Evolutionary conservation across 1,140 invertebrate genomes (phyloP).

Genomic region (Drosophila eugracilis): DNA sequence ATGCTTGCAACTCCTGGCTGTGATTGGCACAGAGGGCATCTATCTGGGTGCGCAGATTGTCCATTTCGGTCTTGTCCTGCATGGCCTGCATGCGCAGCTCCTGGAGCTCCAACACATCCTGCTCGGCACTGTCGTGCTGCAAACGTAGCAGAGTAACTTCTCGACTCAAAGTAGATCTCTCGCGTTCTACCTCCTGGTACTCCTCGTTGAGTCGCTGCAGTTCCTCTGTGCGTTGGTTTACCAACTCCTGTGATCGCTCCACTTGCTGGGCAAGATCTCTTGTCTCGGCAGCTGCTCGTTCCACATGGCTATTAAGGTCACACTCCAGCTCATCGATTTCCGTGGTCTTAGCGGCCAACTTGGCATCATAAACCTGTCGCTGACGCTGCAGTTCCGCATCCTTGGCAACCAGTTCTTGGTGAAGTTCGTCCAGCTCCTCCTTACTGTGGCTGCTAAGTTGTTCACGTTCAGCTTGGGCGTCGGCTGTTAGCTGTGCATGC

Average conservation of each 20-base stretch:
- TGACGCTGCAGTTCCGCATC: conserved; percentile 86
- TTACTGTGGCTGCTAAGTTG: conserved; percentile 50
- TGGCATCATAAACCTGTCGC: conserved; percentile 86
- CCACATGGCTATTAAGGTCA: conserved; percentile 87
- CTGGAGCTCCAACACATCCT: conserved; percentile 77
- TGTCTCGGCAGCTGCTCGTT: conserved; percentile 86
- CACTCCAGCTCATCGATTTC: conserved; percentile 87
- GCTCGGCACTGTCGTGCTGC: conserved; percentile 80
- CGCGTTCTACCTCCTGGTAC: conserved; percentile 76
- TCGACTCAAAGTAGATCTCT: conserved; percentile 54
- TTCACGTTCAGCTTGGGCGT: conserved; percentile 29
- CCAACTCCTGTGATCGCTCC: conserved; percentile 86
- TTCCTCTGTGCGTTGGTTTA: conserved; percentile 85
- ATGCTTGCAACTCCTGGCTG: conserved; percentile 65
- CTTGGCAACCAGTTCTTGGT: conserved; percentile 82
- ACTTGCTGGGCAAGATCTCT: conserved; percentile 85
- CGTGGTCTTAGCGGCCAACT: conserved; percentile 85
- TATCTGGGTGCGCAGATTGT: conserved; percentile 77
- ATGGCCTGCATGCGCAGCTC: conserved; percentile 81
- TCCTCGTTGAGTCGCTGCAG: conserved; percentile 84
- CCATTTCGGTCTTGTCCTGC: conserved; percentile 82
- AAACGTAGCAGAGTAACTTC: conserved; percentile 73
- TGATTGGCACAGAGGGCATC: conserved; percentile 75
- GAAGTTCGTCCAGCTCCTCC: conserved; percentile 81
- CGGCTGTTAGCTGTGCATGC: conserved; percentile 11